Base-by-base conservation (phyloP, 2,113 vertebrate genomes). In the Notarius lentiginosus region DNA sequence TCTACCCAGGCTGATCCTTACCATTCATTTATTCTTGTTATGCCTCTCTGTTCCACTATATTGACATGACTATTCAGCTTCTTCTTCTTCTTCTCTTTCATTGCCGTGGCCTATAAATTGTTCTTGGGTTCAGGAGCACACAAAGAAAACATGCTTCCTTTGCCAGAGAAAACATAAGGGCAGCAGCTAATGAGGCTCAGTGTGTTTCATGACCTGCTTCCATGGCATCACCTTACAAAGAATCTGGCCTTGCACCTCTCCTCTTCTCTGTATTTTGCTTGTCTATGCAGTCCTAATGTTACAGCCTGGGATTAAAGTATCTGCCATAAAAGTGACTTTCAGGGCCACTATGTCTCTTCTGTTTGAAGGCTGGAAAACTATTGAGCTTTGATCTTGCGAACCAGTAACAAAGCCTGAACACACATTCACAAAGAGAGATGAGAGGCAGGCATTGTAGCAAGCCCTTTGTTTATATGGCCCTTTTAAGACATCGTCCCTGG, bases 291-390 rank as follows among this genome's bases (percentile, higher is more conserved):
- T 47, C n/a, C 17, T 47, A 65, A 17, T 30, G 20, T 72, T 53
- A 63, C 70, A 84, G 61, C 60, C 73, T 60, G 53, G 86, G 86
- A 87, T 85, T 88, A 91, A 94, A 93, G 92, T 84, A 87, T 83
- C 90, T 72, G 88, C 83, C 84, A 90, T 80, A 92, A 91, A 93
- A 93, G 93, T 92, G 92, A 93, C 93, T 94, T 92, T 93, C 90
- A 94, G 90, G 90, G 91, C 88, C 89, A 87, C 85, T 91, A 86
- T 89, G 85, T 89, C 88, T 92, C 90, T 41, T 87, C 70, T 56
- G 24, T 94, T 94, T 94, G 94, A 95, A 94, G 94, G 92, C 93
- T 93, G 92, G 90, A 93, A 95, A 95, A 94, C 93, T 95, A 92
- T 91, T 90, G 88, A 90, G 81, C 91, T 95, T 95, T 95, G 92